Evolutionary conservation across 2,888 invertebrate genomes (phyloP).

Genomic region (Apoda limacodes): DNA sequence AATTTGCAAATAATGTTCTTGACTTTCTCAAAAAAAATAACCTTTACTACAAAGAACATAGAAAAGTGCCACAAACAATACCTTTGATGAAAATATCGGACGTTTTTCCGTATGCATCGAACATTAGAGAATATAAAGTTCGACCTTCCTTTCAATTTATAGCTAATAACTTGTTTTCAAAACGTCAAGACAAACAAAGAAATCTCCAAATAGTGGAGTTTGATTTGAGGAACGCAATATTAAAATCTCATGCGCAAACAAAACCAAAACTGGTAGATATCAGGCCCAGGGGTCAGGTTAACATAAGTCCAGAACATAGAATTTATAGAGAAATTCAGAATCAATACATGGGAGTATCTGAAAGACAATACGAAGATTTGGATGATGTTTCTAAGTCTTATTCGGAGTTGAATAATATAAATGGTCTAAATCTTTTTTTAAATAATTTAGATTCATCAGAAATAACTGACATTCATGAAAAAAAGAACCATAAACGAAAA

Average conservation of each 20-base stretch:
- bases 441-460: too few relatives aligned
- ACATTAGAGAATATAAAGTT: conserved; percentile 36
- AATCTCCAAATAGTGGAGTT: conserved; percentile 48
- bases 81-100: conserved; percentile 41
- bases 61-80: conserved; percentile 38
- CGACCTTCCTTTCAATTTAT: conserved; percentile 35
- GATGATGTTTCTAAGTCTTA: too few relatives aligned
- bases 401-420: too few relatives aligned
- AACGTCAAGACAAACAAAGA: conserved; percentile 30
- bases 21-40: conserved; percentile 50
- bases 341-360: too few relatives aligned
- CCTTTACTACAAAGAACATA: conserved; percentile 30
- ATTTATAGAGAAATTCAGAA: conserved; percentile 25
- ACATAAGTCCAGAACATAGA: conserved; percentile 25
- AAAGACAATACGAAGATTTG: too few relatives aligned
- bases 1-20: conserved; percentile 47
- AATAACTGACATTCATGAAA: too few relatives aligned
- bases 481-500: too few relatives aligned
- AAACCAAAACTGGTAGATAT: conserved; percentile 38
- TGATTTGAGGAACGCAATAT: conserved; percentile 35
- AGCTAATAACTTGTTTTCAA: conserved; percentile 33
- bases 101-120: conserved; percentile 43
- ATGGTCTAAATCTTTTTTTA: too few relatives aligned
- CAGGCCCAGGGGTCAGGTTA: conserved; percentile 33
- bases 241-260: conserved; percentile 36